Evolutionary conservation across 2,888 invertebrate species (phyloP).

Genomic region (Amphipoea oculea): DNA sequence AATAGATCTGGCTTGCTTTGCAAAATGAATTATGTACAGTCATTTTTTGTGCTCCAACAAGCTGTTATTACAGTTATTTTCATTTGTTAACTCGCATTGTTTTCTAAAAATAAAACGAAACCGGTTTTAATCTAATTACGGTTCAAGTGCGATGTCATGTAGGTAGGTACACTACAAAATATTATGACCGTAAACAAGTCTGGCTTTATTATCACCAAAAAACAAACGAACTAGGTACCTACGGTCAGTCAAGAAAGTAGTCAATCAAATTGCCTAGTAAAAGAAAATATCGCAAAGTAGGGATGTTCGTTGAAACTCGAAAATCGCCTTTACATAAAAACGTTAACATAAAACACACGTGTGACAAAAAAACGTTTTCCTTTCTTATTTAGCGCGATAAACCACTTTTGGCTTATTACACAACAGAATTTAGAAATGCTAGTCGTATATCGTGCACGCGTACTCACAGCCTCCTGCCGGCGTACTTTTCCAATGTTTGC

Average conservation of each 20-base stretch:
- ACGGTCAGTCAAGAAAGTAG: background rate
- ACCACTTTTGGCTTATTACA: background rate
- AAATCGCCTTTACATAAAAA: background rate
- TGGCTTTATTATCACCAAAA: conserved; percentile 9
- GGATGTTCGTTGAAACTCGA: background rate
- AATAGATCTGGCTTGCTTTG: background rate
- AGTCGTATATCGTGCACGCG: conserved; percentile 37
- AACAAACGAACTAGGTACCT: background rate
- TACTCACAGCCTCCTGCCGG: conserved; percentile 51
- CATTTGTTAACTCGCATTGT: conserved; percentile 1
- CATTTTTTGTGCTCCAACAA: conserved; percentile 1
- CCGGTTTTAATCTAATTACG: conserved; percentile 23
- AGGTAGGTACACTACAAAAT: conserved; percentile 14
- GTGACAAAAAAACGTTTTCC: too few relatives aligned
- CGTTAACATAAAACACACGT: too few relatives aligned
- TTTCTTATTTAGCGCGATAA: background rate
- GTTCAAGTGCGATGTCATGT: background rate
- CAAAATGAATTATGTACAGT: background rate
- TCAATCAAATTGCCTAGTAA: background rate
- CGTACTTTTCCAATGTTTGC: conserved; percentile 89
- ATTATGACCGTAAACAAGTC: background rate
- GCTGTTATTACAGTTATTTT: background rate
- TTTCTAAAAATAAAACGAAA: conserved; percentile 5
- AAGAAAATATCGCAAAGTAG: background rate
- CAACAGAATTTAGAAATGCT: conserved; percentile 21